phyloP scores from a whole-genome alignment of 2,797 vertebrate genomes.

The Nasua narica region DNA sequence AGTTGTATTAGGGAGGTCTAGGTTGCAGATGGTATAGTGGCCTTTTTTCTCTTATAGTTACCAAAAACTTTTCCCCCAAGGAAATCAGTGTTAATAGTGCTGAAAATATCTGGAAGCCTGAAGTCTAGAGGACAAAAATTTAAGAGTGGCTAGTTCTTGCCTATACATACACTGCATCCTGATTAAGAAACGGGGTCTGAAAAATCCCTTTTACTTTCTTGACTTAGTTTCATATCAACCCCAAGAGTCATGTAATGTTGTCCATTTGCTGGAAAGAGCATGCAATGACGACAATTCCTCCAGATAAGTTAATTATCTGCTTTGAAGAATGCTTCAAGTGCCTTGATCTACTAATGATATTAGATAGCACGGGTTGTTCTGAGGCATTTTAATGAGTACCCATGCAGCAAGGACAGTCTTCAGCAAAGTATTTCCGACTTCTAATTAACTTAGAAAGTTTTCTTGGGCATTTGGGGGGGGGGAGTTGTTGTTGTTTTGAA shows the following conservation, averaged over 20 bases:
- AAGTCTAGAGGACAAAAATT: neutral
- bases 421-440: slow-evolving; percentile 55
- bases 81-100: neutral
- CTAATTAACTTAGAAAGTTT: slow-evolving; percentile 65
- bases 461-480: too few species aligned
- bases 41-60: slow-evolving; percentile 22
- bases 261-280: slow-evolving; percentile 5
- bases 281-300: slow-evolving; percentile 1
- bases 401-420: neutral
- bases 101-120: neutral
- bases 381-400: slow-evolving; percentile 51
- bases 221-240: slow-evolving; percentile 40
- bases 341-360: slow-evolving; percentile 59
- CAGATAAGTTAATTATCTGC: slow-evolving; percentile 53
- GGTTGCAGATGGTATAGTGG: neutral
- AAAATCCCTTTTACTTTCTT: neutral
- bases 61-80: neutral
- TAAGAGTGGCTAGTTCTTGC: neutral
- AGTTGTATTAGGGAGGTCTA: neutral
- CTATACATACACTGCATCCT: neutral
- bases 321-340: slow-evolving; percentile 49
- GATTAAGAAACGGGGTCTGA: neutral
- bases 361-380: slow-evolving; percentile 31
- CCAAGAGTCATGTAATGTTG: neutral
- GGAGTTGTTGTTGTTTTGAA: slow-evolving; percentile 59